Conservation (phyloP, 2,797 vertebrate genomes). For the Argentina silus region DNA sequence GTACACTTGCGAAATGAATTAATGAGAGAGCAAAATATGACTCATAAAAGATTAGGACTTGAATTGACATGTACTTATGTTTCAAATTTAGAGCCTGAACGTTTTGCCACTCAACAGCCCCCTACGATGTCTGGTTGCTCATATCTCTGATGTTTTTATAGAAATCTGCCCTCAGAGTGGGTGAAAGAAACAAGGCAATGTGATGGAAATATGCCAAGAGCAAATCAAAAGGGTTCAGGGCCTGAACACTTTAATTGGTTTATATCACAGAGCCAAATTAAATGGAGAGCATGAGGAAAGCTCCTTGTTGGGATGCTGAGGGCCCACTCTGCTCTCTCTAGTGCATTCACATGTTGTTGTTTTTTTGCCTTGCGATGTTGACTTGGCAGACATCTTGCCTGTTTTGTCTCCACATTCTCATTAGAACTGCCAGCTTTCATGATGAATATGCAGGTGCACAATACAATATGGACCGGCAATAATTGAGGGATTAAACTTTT, state of each 20-base stretch:
- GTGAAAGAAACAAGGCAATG: background rate
- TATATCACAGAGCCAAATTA: constrained; percentile 47
- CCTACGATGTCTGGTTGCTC: no score
- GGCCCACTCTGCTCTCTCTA: background rate
- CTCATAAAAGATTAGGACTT: constrained; percentile 15
- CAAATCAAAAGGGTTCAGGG: constrained; percentile 28
- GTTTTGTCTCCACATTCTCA: constrained; percentile 54
- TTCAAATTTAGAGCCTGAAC: no score
- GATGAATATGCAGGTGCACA: constrained; percentile 64
- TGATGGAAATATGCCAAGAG: constrained; percentile 33
- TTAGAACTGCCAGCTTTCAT: constrained; percentile 60
- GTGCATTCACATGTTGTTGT: constrained; percentile 53
- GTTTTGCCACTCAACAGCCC: no score
- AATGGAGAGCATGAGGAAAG: constrained; percentile 26
- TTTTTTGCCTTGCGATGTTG: constrained; percentile 41
- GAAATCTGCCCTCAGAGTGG: background rate
- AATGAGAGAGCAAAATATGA: constrained; percentile 29
- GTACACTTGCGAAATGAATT: constrained; percentile 40
- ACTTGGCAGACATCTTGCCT: constrained; percentile 56
- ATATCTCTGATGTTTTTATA: background rate
- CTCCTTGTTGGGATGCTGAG: constrained; percentile 14
- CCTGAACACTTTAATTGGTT: constrained; percentile 47
- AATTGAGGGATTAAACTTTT: constrained; percentile 70
- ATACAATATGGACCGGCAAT: constrained; percentile 65
- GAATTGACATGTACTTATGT: constrained; percentile 18